Evolutionary conservation across 2,797 vertebrate species (phyloP).

Genomic region (Loris lydekkerianus): DNA sequence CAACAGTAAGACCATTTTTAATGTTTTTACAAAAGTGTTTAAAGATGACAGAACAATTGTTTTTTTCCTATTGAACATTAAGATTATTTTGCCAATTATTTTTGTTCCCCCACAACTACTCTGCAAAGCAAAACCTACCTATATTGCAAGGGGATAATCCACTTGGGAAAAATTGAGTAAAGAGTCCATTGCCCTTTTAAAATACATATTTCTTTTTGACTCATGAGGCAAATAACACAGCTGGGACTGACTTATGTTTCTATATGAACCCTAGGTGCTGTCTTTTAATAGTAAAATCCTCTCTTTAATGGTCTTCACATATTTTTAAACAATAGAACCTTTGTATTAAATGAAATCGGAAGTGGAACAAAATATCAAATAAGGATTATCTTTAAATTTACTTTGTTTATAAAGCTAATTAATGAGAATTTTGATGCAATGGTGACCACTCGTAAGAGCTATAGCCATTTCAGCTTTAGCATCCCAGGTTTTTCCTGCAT

Average conservation of each 20-base stretch:
- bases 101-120: neutral
- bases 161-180: neutral
- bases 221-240: neutral
- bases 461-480: neutral
- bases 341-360: neutral
- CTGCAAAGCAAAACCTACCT: neutral
- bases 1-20: neutral
- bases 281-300: neutral
- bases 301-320: neutral
- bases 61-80: neutral
- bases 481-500: neutral
- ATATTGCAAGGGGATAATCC: neutral
- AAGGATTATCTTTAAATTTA: neutral
- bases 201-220: neutral
- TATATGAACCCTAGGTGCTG: neutral
- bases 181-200: neutral
- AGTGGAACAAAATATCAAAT: slow-evolving; percentile 14
- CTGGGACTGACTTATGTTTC: neutral
- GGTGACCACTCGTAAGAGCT: neutral
- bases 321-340: neutral
- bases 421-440: slow-evolving; percentile 8
- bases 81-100: neutral
- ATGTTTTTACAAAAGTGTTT: neutral
- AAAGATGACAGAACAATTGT: neutral
- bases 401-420: neutral